Conservation (phyloP, 1,140 invertebrate genomes). For the Oryzaephilus surinamensis region DNA sequence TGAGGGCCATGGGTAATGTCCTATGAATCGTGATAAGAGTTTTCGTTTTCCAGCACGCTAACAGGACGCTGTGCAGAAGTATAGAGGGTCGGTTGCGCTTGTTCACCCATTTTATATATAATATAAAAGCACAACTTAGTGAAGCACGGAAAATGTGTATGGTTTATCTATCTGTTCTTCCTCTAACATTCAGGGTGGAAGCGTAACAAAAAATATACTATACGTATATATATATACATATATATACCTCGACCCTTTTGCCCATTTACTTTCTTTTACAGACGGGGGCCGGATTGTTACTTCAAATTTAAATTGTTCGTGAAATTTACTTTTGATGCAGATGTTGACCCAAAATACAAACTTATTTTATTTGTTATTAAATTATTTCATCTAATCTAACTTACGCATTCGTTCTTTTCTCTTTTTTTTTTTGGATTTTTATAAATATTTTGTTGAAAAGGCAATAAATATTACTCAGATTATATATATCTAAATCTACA, state of each 20-base stretch:
- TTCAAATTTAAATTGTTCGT: slow-evolving; percentile 17
- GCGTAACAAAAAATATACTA: neutral
- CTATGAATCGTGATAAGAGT: slow-evolving; percentile 33
- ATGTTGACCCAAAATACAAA: too few species aligned
- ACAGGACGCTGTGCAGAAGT: slow-evolving; percentile 4
- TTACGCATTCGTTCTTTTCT: too few species aligned
- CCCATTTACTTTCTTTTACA: slow-evolving; percentile 7
- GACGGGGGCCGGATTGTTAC: slow-evolving; percentile 9
- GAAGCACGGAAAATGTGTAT: slow-evolving; percentile 12
- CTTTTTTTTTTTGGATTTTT: too few species aligned
- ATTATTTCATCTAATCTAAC: too few species aligned
- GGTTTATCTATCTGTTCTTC: slow-evolving; percentile 12
- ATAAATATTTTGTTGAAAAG: too few species aligned
- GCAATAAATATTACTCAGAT: too few species aligned
- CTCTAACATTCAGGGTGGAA: slow-evolving; percentile 8
- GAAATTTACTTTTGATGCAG: slow-evolving; percentile 12
- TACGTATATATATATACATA: too few species aligned
- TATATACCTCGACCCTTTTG: slow-evolving; percentile 1
- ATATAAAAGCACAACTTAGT: too few species aligned
- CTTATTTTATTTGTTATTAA: too few species aligned
- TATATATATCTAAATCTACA: too few species aligned
- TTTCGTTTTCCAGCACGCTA: slow-evolving; percentile 23
- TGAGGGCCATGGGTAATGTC: slow-evolving; percentile 31
- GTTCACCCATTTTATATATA: slow-evolving; percentile 8
- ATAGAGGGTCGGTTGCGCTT: slow-evolving; percentile 3